Conservation (phyloP, 2,113 vertebrate species). For the Platycercus adscitus region DNA sequence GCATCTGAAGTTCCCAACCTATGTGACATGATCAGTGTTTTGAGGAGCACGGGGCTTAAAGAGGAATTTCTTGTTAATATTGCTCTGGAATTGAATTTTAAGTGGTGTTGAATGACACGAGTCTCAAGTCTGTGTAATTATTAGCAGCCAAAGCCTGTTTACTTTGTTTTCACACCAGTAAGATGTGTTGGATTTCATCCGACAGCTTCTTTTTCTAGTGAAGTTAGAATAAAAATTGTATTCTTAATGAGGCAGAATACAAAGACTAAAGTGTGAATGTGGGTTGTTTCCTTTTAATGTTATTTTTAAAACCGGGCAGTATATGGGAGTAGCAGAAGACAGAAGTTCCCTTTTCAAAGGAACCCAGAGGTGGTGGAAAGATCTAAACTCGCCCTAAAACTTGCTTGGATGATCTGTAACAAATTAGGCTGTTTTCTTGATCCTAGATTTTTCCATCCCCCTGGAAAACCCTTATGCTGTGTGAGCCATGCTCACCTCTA, state of each 20-base stretch:
- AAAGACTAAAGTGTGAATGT: neutral
- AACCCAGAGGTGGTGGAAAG: neutral
- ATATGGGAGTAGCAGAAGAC: constrained; percentile 29
- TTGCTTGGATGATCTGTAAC: neutral
- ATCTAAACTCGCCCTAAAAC: neutral
- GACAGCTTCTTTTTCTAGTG: neutral
- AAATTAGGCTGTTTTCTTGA: neutral
- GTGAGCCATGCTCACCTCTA: neutral
- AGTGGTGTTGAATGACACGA: constrained; percentile 41
- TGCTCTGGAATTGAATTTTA: constrained; percentile 48
- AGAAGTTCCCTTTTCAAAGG: constrained; percentile 40
- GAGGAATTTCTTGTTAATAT: constrained; percentile 18
- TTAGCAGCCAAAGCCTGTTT: constrained; percentile 15
- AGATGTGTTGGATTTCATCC: neutral
- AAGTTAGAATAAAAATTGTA: neutral
- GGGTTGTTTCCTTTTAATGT: neutral
- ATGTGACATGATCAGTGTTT: neutral
- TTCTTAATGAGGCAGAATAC: neutral
- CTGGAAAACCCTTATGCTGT: neutral
- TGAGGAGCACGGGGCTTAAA: neutral
- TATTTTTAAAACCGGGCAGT: constrained; percentile 1
- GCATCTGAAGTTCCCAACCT: neutral
- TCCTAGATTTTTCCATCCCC: neutral
- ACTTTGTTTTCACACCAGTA: neutral
- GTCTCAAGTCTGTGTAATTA: constrained; percentile 43